Conservation (phyloP, 2,888 invertebrate genomes). For the Isotomurus palustris region DNA sequence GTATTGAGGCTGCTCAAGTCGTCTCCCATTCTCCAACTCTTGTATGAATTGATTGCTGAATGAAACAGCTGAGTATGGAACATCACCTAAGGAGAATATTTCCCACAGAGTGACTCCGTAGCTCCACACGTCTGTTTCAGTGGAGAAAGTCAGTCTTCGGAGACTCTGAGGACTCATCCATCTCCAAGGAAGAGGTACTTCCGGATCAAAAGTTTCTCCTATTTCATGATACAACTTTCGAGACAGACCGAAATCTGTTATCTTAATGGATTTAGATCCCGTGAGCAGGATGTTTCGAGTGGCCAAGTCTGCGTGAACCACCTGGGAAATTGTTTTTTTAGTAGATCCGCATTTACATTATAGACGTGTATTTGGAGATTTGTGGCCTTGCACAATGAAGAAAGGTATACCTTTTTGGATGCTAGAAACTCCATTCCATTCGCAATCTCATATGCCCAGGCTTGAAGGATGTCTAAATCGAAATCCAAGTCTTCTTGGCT, state of each 20-base stretch:
- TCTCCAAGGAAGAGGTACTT: conserved; percentile 9
- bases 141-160: background rate
- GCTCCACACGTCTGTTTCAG: conserved; percentile 3
- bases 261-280: background rate
- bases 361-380: too few species aligned
- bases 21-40: conserved; percentile 1
- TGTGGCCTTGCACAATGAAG: too few species aligned
- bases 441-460: conserved; percentile 2
- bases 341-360: background rate
- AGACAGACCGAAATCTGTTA: conserved; percentile 10
- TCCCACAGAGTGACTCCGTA: conserved; percentile 4
- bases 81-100: conserved; percentile 3
- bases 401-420: conserved; percentile 1
- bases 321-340: background rate
- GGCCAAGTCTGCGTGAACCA: conserved; percentile 6
- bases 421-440: conserved; percentile 9
- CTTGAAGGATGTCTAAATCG: background rate
- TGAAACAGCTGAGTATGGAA: background rate
- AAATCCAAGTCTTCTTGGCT: background rate
- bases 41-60: background rate
- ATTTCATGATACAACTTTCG: conserved; percentile 1
- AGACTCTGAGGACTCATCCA: conserved; percentile 9
- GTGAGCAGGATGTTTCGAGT: conserved; percentile 3
- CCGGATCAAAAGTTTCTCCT: background rate
- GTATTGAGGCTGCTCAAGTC: background rate